These are phyloP conservation scores for Mesopsocus fuscifrons DNA, from an alignment of 2,888 invertebrate species.

Conservation along the genomic window DNA sequence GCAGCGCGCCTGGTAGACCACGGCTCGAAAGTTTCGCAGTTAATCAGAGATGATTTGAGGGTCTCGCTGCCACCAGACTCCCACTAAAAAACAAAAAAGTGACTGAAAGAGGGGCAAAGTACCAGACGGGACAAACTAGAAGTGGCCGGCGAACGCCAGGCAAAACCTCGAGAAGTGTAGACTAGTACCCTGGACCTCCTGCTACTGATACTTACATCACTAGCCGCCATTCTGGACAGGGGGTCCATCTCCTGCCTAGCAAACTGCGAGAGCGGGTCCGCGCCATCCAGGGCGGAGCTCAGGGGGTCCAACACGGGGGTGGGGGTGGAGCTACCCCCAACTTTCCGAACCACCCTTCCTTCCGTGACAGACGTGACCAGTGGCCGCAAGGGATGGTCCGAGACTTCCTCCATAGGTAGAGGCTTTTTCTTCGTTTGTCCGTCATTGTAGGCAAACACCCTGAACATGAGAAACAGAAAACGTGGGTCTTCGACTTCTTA, in stretches of 20 bases:
- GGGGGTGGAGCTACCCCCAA: constrained; percentile 25
- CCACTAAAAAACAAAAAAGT: constrained; percentile 22
- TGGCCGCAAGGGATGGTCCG: constrained; percentile 39
- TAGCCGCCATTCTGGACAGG: constrained; percentile 38
- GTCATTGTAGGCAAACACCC: neutral
- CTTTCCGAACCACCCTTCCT: neutral
- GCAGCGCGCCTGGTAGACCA: constrained; percentile 56
- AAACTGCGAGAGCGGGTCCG: constrained; percentile 55
- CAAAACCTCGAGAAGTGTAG: too few relatives aligned
- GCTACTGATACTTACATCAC: constrained; percentile 28
- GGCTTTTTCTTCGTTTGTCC: neutral
- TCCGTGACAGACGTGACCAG: constrained; percentile 22
- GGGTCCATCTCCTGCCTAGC: constrained; percentile 42
- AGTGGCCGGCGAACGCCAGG: too few relatives aligned
- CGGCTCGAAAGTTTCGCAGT: constrained; percentile 38
- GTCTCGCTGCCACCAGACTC: constrained; percentile 22
- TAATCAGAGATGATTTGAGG: constrained; percentile 19
- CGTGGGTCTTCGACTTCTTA: too few relatives aligned
- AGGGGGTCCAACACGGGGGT: constrained; percentile 30
- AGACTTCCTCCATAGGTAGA: constrained; percentile 22
- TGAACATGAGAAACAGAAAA: too few relatives aligned
- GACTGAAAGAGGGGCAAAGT: neutral
- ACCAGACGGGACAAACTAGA: constrained; percentile 11
- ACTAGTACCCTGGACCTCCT: too few relatives aligned
- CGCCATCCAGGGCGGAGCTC: constrained; percentile 40